Evolutionary conservation across 2,888 invertebrate genomes (phyloP).

Genomic region (Quadroppia sp.): DNA sequence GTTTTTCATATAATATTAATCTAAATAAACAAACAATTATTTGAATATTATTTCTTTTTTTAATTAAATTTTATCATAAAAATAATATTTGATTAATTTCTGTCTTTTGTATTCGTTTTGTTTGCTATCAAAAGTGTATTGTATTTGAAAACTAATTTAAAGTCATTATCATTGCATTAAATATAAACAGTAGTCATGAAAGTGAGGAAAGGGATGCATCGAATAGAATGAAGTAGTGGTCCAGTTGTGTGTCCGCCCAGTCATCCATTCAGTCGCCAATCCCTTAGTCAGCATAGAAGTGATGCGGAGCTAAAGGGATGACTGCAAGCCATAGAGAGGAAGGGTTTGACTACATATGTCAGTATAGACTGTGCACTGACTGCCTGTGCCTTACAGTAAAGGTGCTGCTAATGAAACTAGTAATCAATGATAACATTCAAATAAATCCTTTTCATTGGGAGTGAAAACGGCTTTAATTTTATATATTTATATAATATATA

Average conservation of each 20-base stretch:
- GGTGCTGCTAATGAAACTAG: conserved; percentile 16
- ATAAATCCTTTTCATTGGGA: neutral
- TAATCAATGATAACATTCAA: neutral
- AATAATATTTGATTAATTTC: no score
- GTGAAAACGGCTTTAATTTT: neutral
- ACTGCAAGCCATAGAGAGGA: conserved; percentile 18
- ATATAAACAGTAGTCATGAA: neutral
- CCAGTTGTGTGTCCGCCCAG: conserved; percentile 34
- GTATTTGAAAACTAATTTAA: neutral
- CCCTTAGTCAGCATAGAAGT: conserved; percentile 3
- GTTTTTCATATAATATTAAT: no score
- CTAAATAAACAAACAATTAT: no score
- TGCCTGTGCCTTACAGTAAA: neutral
- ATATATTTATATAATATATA: neutral
- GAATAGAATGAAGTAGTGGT: conserved; percentile 6
- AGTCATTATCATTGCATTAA: conserved; percentile 4
- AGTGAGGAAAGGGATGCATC: conserved; percentile 25
- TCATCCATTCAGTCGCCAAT: conserved; percentile 34
- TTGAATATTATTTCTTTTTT: no score
- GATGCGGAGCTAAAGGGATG: conserved; percentile 38
- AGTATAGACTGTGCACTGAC: neutral
- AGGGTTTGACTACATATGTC: conserved; percentile 27
- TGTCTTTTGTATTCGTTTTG: no score
- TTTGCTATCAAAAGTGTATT: neutral
- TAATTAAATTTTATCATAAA: no score